These are phyloP conservation scores for Neogobius melanostomus DNA, from an alignment of 2,113 vertebrate genomes.

Conservation along the genomic window DNA sequence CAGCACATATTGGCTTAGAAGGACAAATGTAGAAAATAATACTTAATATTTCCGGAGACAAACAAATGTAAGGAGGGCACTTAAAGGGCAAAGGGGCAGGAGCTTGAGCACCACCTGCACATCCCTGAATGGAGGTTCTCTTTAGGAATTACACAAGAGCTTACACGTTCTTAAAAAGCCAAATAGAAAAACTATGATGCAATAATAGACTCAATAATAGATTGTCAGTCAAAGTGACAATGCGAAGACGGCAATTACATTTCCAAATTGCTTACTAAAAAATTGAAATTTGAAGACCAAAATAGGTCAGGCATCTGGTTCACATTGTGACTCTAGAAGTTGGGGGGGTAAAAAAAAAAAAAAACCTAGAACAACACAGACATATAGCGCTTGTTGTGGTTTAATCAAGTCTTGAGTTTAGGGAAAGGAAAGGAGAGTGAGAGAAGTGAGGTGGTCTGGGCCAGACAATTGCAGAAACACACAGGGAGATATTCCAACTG, in stretches of 20 bases:
- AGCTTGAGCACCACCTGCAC: too few relatives aligned
- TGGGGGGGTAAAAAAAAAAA: conserved; percentile 8
- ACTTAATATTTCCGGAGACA: too few relatives aligned
- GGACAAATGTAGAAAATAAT: too few relatives aligned
- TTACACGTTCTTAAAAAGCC: too few relatives aligned
- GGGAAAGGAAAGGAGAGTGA: conserved; percentile 12
- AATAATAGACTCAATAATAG: background rate
- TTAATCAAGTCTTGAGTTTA: conserved; percentile 52
- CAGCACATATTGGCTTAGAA: too few relatives aligned
- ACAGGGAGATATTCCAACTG: conserved; percentile 36
- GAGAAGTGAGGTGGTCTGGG: conserved; percentile 24
- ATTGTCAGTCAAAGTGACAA: background rate
- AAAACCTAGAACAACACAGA: too few relatives aligned
- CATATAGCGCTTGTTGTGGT: conserved; percentile 32
- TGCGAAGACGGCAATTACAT: too few relatives aligned
- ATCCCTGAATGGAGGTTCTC: too few relatives aligned
- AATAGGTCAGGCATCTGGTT: conserved; percentile 29
- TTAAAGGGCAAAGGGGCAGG: too few relatives aligned
- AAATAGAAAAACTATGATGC: too few relatives aligned
- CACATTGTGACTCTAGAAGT: conserved; percentile 18
- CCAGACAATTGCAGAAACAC: conserved; percentile 25
- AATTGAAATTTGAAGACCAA: conserved; percentile 1
- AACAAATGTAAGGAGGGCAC: too few relatives aligned
- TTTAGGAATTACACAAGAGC: too few relatives aligned
- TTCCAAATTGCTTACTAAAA: background rate